Conservation (phyloP, 2,888 invertebrate genomes). For the Mesorhabditis sp. region DNA sequence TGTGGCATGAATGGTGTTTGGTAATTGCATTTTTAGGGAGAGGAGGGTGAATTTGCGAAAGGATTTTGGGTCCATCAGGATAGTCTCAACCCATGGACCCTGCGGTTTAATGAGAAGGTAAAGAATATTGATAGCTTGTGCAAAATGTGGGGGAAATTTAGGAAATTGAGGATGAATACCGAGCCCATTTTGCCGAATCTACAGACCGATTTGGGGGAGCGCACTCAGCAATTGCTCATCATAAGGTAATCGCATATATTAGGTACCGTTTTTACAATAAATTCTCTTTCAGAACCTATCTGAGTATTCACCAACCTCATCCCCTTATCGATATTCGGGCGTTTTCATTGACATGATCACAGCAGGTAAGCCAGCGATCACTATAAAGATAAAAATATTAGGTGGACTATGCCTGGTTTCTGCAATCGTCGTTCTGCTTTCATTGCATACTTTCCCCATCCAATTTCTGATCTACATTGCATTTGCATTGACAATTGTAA, state of each 20-base stretch:
- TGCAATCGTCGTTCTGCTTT: constrained; percentile 41
- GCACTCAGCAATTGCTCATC: constrained; percentile 2
- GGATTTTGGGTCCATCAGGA: constrained; percentile 48
- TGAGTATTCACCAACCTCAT: constrained; percentile 16
- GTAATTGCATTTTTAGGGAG: constrained; percentile 21
- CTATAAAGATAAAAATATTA: constrained; percentile 10
- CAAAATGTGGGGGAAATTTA: constrained; percentile 8
- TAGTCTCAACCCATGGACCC: constrained; percentile 72
- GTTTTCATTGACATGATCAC: constrained; percentile 60
- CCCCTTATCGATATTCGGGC: constrained; percentile 48
- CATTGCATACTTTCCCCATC: constrained; percentile 24
- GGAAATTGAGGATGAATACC: constrained; percentile 54
- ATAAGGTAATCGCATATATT: background rate
- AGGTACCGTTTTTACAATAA: too few relatives aligned
- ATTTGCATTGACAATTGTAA: constrained; percentile 24
- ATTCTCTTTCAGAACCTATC: background rate
- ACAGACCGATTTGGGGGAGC: constrained; percentile 30
- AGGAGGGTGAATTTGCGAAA: constrained; percentile 28
- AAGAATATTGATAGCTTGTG: constrained; percentile 25
- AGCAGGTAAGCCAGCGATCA: constrained; percentile 7
- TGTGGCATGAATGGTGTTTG: background rate
- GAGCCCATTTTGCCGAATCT: constrained; percentile 55
- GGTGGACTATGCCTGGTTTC: constrained; percentile 16
- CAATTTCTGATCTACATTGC: constrained; percentile 32
- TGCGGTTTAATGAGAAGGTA: constrained; percentile 73